Evolutionary conservation across 2,888 invertebrate species (phyloP).

Genomic region (Amphipoea lucens): DNA sequence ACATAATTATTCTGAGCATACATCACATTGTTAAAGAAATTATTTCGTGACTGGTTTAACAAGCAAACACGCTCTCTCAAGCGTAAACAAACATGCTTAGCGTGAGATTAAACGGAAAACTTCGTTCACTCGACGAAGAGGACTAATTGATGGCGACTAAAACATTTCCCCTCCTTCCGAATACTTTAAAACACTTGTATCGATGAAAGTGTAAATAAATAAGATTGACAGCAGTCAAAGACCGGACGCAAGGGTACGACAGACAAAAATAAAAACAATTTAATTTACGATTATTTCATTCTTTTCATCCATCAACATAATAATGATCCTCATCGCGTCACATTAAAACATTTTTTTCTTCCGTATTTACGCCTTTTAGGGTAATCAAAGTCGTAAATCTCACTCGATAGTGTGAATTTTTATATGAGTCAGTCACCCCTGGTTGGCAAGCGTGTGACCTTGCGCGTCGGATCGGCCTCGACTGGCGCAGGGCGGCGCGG

Average conservation of each 20-base stretch:
- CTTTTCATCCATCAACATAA: conserved; percentile 70
- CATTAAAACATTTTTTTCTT: conserved; percentile 75
- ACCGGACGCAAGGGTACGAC: conserved; percentile 50
- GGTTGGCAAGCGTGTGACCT: conserved; percentile 71
- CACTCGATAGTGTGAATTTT: conserved; percentile 80
- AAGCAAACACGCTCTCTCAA: conserved; percentile 42
- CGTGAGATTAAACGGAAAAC: conserved; percentile 34
- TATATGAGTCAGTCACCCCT: conserved; percentile 85
- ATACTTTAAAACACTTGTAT: conserved; percentile 37
- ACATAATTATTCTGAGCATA: conserved; percentile 29
- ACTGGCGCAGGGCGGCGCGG: conserved; percentile 74
- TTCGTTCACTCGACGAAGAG: conserved; percentile 19
- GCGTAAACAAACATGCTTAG: conserved; percentile 38
- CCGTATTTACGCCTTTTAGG: conserved; percentile 77
- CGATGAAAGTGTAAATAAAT: conserved; percentile 43
- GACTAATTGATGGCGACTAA: conserved; percentile 28
- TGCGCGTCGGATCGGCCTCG: conserved; percentile 74
- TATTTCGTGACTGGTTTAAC: conserved; percentile 52
- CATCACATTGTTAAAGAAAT: conserved; percentile 36
- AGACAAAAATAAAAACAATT: conserved; percentile 55
- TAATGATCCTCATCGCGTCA: conserved; percentile 64
- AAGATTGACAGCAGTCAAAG: conserved; percentile 58
- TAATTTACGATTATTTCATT: conserved; percentile 61
- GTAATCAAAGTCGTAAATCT: conserved; percentile 81
- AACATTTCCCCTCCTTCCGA: conserved; percentile 35